Evolutionary conservation across 2,113 vertebrate species (phyloP).

Genomic region (Rhinichthys klamathensis): DNA sequence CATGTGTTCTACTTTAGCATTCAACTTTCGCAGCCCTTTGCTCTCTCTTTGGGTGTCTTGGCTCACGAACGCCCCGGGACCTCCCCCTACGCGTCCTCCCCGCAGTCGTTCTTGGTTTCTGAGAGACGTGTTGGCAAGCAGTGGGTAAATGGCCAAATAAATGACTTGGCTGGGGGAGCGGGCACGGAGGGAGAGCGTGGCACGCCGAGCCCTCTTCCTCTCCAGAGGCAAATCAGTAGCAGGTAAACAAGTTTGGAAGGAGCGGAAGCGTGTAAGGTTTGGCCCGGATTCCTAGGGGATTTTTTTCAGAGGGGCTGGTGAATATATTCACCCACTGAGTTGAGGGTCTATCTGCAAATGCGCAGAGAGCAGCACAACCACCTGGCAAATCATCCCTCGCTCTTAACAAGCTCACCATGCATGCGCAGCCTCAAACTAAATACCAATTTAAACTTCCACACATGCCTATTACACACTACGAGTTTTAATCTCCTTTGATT

Average conservation of each 20-base stretch:
- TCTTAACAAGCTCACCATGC: slow-evolving; percentile 34
- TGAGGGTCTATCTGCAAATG: slow-evolving; percentile 8
- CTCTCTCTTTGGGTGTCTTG: slow-evolving; percentile 23
- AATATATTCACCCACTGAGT: slow-evolving; percentile 42
- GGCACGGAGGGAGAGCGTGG: slow-evolving; percentile 30
- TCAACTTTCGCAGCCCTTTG: slow-evolving; percentile 31
- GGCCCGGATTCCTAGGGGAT: slow-evolving; percentile 39
- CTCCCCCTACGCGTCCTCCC: not conserved
- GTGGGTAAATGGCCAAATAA: slow-evolving; percentile 38
- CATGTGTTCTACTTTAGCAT: slow-evolving; percentile 11
- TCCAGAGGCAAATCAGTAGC: slow-evolving; percentile 48
- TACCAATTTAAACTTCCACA: slow-evolving; percentile 36
- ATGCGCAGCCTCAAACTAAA: slow-evolving; percentile 25
- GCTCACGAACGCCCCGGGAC: not conserved
- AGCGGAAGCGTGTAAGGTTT: slow-evolving; percentile 37
- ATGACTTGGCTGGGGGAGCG: slow-evolving; percentile 40
- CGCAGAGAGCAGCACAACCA: slow-evolving; percentile 26
- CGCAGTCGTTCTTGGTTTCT: slow-evolving; percentile 28
- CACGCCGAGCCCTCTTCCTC: slow-evolving; percentile 33
- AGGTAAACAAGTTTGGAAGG: slow-evolving; percentile 44
- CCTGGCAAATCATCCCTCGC: slow-evolving; percentile 21
- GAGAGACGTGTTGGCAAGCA: slow-evolving; percentile 39
- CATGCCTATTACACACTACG: slow-evolving; percentile 32
- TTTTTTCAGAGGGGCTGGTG: slow-evolving; percentile 32
- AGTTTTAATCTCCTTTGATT: slow-evolving; percentile 38